Conservation (phyloP, 1,140 invertebrate genomes). For the Drosophila repleta region DNA sequence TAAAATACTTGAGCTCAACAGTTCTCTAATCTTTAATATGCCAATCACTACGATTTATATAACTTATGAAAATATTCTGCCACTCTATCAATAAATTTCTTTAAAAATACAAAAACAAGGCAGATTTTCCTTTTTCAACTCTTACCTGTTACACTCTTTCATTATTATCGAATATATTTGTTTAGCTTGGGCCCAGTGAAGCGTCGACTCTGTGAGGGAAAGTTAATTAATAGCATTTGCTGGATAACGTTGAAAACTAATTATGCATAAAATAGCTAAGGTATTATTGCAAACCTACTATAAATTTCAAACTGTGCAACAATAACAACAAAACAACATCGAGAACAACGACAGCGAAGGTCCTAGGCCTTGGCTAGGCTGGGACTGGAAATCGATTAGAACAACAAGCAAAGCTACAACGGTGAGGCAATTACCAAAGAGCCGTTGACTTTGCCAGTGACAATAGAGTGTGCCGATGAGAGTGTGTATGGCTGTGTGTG, state of each 20-base stretch:
- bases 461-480: conserved; percentile 43
- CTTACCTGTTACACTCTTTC: background rate
- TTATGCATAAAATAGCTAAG: conserved; percentile 78
- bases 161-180: background rate
- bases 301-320: conserved; percentile 77
- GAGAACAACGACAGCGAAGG: conserved; percentile 63
- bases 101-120: too few relatives aligned
- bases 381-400: conserved; percentile 71
- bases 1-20: too few relatives aligned
- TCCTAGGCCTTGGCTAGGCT: conserved; percentile 2
- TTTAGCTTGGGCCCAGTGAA: background rate
- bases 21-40: too few relatives aligned
- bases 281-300: conserved; percentile 78
- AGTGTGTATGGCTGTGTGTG: conserved; percentile 26
- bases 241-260: conserved; percentile 78
- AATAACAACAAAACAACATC: conserved; percentile 67
- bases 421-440: conserved; percentile 78
- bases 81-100: too few relatives aligned
- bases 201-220: conserved; percentile 26
- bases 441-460: conserved; percentile 59
- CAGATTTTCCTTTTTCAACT: background rate
- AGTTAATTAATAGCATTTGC: conserved; percentile 78
- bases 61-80: too few relatives aligned
- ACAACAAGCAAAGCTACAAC: conserved; percentile 77
- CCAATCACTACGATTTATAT: too few relatives aligned